Evolutionary conservation across 37 sponge, comb jelly and placozoan species (phyloP).

Genomic region (Tethya wilhelma): DNA sequence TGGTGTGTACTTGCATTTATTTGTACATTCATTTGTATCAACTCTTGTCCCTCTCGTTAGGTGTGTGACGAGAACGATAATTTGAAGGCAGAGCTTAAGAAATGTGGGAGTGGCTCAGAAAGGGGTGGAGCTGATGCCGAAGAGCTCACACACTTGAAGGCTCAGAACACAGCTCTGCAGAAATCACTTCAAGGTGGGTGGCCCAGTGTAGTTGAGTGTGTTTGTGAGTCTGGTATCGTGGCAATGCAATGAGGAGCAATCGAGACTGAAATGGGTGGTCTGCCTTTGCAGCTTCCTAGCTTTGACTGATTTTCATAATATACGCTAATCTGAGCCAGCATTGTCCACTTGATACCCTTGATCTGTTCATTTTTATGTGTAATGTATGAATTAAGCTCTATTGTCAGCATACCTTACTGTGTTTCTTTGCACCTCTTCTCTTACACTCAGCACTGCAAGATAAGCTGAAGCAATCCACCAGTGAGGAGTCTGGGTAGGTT

Average conservation of each 20-base stretch:
- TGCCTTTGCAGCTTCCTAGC: too few relatives aligned
- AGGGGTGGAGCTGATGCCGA: constrained; percentile 4
- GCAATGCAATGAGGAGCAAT: too few relatives aligned
- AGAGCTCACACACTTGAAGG: constrained; percentile 49
- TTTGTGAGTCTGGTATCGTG: too few relatives aligned
- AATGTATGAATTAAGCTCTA: neutral
- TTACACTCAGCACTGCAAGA: constrained; percentile 15
- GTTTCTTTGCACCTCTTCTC: neutral
- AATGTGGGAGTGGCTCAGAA: neutral
- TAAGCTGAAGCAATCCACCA: neutral
- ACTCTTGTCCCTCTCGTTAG: constrained; percentile 16
- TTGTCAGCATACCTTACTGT: neutral
- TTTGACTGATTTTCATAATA: too few relatives aligned
- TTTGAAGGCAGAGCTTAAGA: constrained; percentile 2
- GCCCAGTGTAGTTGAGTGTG: too few relatives aligned
- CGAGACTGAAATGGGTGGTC: too few relatives aligned
- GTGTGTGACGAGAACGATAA: constrained; percentile 52
- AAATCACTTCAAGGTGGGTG: constrained; percentile 54
- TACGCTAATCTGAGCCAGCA: too few relatives aligned
- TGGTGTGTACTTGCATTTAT: neutral
- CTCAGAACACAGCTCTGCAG: constrained; percentile 67
- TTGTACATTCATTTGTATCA: too few relatives aligned
- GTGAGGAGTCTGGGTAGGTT: neutral
- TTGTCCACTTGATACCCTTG: too few relatives aligned
- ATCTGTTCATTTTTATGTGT: too few relatives aligned